A percentile compares a stretch with the other conserved stretches of the same genome.
phyloP scores from a whole-genome alignment of 2,797 vertebrate species.

The Rhinogobio ventralis region DNA sequence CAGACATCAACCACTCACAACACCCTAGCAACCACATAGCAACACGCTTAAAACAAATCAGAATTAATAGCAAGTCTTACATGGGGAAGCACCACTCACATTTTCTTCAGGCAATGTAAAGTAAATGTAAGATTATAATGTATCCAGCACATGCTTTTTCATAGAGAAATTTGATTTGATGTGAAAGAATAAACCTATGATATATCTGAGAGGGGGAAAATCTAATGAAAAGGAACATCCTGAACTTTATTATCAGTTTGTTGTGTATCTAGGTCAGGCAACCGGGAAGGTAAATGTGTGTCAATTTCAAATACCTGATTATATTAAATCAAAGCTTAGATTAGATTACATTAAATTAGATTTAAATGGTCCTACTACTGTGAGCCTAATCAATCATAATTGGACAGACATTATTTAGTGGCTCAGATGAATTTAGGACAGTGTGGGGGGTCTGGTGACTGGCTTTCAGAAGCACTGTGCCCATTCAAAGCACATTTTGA shows the following conservation, averaged over 20 bases:
- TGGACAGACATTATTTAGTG: not conserved
- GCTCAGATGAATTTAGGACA: slow-evolving; percentile 9
- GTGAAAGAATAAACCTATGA: not conserved
- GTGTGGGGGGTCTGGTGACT: slow-evolving; percentile 1
- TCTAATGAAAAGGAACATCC: not conserved
- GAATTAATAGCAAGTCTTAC: not conserved
- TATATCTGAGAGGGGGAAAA: not conserved
- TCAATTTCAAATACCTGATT: slow-evolving; percentile 22
- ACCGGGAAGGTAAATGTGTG: not conserved
- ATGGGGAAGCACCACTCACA: no score
- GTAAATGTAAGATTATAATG: not conserved
- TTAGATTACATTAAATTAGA: slow-evolving; percentile 5
- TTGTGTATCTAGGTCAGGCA: slow-evolving; percentile 21
- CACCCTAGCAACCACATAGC: slow-evolving; percentile 6
- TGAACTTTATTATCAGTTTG: not conserved
- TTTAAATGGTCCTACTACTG: not conserved
- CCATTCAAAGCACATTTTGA: not conserved
- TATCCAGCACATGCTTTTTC: not conserved
- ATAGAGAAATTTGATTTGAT: not conserved
- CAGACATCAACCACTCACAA: not conserved
- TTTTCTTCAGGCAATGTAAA: not conserved
- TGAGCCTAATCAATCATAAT: slow-evolving; percentile 15
- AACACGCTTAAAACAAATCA: not conserved
- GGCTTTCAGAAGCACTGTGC: not conserved
- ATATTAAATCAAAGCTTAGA: slow-evolving; percentile 11